Percentiles rank a stretch among this genome's conserved stretches.
Evolutionary conservation across 2,888 invertebrate genomes (phyloP).

Genomic region (Synanthedon vespiformis): DNA sequence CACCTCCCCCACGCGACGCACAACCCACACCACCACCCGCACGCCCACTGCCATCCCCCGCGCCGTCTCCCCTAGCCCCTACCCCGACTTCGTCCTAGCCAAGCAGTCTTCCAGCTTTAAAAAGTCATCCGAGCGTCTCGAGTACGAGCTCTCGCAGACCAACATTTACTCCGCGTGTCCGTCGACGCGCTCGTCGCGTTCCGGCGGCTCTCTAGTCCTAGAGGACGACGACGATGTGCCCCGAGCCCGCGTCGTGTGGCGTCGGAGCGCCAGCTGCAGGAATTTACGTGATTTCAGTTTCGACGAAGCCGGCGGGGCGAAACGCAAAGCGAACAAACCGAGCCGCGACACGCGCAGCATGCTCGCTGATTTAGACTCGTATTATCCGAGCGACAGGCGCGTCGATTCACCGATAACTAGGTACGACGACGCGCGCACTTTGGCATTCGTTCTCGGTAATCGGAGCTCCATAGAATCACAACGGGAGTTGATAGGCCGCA

Average conservation of each 20-base stretch:
- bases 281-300: constrained; percentile 84
- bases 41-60: constrained; percentile 41
- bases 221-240: constrained; percentile 21
- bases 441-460: constrained; percentile 30
- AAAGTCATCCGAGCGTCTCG: constrained; percentile 60
- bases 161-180: constrained; percentile 68
- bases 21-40: constrained; percentile 23
- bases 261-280: constrained; percentile 85
- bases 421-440: constrained; percentile 75
- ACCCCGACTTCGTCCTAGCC: constrained; percentile 58
- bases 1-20: constrained; percentile 15
- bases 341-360: constrained; percentile 45
- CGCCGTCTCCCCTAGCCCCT: constrained; percentile 43
- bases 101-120: constrained; percentile 57
- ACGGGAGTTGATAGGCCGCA: constrained; percentile 76
- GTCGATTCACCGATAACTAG: constrained; percentile 79
- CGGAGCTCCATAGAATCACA: constrained; percentile 75
- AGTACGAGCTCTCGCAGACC: constrained; percentile 69
- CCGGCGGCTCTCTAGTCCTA: constrained; percentile 39
- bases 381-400: constrained; percentile 52
- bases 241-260: constrained; percentile 72
- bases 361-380: constrained; percentile 42
- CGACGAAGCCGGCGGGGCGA: constrained; percentile 77
- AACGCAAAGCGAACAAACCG: constrained; percentile 58
- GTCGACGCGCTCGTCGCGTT: constrained; percentile 51